A percentile compares a stretch with the other conserved stretches of the same genome.
Conservation (phyloP, 1,140 invertebrate species). For the Nasonia giraulti region DNA sequence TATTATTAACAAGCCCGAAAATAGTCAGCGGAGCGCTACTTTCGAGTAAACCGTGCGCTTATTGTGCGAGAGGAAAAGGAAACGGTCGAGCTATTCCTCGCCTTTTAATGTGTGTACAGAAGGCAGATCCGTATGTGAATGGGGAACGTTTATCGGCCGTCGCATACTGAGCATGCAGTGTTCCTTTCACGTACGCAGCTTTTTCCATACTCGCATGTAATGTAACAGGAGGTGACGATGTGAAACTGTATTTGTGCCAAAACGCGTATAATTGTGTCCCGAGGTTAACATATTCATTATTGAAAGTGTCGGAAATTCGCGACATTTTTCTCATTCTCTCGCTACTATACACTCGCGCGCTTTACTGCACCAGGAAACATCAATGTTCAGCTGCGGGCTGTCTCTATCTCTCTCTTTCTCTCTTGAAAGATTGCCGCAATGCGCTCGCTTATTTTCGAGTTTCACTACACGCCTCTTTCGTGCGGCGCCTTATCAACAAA, state of each 20-base stretch:
- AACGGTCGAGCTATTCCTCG: neutral
- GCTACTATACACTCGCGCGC: neutral
- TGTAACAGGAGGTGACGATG: neutral
- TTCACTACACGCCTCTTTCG: too few relatives aligned
- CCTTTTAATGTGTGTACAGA: too few relatives aligned
- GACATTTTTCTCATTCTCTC: slow-evolving; percentile 26
- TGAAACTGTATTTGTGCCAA: slow-evolving; percentile 42
- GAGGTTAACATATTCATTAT: slow-evolving; percentile 50
- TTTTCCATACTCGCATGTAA: neutral
- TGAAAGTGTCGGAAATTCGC: slow-evolving; percentile 22
- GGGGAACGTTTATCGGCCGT: too few relatives aligned
- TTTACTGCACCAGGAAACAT: slow-evolving; percentile 27
- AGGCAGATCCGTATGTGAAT: too few relatives aligned
- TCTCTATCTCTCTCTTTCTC: neutral
- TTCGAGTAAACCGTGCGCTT: neutral
- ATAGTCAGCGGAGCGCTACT: neutral
- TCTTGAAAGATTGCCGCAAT: neutral
- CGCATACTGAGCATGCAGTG: neutral
- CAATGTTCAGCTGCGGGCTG: slow-evolving; percentile 6
- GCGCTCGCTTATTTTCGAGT: neutral
- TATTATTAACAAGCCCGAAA: neutral
- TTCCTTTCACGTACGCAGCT: neutral
- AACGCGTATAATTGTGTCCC: slow-evolving; percentile 42
- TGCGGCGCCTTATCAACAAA: too few relatives aligned
- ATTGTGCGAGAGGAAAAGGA: neutral